phyloP scores from a whole-genome alignment of 2,113 vertebrate genomes.

The Ondatra zibethicus region DNA sequence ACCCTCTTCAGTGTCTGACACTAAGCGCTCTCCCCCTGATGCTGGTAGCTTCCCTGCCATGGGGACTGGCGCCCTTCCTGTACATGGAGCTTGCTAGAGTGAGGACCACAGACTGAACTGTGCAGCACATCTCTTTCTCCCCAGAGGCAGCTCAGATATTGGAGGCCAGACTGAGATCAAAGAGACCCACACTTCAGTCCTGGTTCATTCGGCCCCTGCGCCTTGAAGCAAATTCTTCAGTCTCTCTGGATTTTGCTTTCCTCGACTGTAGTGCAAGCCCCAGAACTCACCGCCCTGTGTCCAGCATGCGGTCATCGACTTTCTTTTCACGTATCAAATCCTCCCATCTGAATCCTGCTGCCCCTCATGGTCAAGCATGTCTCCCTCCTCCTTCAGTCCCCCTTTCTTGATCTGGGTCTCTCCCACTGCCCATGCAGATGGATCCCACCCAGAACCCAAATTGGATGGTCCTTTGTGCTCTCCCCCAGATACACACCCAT shows the following conservation, averaged over 20 bases:
- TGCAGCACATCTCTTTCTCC: not conserved
- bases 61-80: not conserved
- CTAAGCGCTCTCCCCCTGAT: fast-evolving
- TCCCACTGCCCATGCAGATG: not conserved
- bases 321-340: no score
- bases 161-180: not conserved
- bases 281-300: fast-evolving
- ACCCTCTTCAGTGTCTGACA: not conserved
- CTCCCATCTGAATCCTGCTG: not conserved
- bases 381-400: no score
- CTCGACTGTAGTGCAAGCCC: not conserved
- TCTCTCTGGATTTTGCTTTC: not conserved
- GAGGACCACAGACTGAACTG: not conserved
- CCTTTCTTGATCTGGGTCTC: not conserved
- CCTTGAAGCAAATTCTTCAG: not conserved
- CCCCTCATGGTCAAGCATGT: not conserved
- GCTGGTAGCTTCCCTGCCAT: fast-evolving
- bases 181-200: not conserved
- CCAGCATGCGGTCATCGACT: fast-evolving
- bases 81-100: no score
- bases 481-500: fast-evolving
- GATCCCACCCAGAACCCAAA: not conserved
- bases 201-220: fast-evolving
- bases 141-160: not conserved
- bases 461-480: not conserved